Percentiles rank a stretch among this genome's conserved stretches.
Evolutionary conservation across 1,140 invertebrate genomes (phyloP).

Genomic region (Philopotamus ludificatus): DNA sequence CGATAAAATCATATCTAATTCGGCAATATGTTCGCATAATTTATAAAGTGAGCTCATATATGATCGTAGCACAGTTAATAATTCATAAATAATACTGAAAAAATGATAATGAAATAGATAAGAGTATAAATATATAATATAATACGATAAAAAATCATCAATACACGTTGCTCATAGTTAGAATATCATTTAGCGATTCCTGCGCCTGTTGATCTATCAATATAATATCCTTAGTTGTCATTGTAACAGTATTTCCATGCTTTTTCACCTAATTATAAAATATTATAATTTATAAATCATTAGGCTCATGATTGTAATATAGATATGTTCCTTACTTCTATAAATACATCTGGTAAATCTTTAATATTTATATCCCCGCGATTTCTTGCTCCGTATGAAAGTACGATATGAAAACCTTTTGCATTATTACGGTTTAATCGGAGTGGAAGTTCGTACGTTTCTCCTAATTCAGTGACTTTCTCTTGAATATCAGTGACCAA

Average conservation of each 20-base stretch:
- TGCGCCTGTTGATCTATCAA: conserved; percentile 68
- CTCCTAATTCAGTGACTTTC: conserved; percentile 62
- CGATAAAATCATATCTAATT: conserved; percentile 75
- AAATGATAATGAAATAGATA: conserved; percentile 29
- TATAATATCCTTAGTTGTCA: conserved; percentile 78
- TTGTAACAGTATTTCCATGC: conserved; percentile 62
- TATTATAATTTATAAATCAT: no score
- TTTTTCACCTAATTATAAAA: conserved; percentile 65
- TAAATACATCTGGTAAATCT: conserved; percentile 65
- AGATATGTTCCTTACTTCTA: conserved; percentile 56
- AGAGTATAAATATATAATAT: conserved; percentile 11
- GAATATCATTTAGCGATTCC: conserved; percentile 74
- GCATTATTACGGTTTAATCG: conserved; percentile 64
- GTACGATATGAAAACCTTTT: conserved; percentile 75
- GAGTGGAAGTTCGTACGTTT: conserved; percentile 66
- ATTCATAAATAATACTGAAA: conserved; percentile 62
- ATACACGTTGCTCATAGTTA: conserved; percentile 78
- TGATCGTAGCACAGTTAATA: conserved; percentile 63
- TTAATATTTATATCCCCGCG: conserved; percentile 53
- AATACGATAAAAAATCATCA: conserved; percentile 40
- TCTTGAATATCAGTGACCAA: conserved; percentile 73
- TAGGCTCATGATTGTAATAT: no score
- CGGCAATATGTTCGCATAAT: conserved; percentile 75
- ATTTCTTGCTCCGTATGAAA: conserved; percentile 54
- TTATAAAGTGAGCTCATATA: conserved; percentile 76